phyloP scores from a whole-genome alignment of 2,888 invertebrate species.

The Drosophila subsilvestris region DNA sequence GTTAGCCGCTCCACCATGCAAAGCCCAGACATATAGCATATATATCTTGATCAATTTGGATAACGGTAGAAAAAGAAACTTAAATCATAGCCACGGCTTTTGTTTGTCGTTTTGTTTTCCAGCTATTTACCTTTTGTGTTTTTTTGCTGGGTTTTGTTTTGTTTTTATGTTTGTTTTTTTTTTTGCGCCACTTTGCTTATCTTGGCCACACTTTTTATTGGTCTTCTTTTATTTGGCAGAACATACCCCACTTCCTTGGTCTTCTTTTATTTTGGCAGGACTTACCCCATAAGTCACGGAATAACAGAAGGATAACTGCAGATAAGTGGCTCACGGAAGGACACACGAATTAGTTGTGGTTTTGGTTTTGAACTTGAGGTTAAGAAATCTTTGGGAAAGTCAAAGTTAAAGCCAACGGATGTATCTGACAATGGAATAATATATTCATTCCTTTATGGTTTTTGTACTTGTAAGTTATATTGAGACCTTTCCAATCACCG shows the following conservation, averaged over 20 bases:
- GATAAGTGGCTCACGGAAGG: slow-evolving; percentile 44
- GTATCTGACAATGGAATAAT: too few species aligned
- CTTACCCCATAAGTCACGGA: slow-evolving; percentile 66
- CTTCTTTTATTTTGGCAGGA: slow-evolving; percentile 71
- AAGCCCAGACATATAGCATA: slow-evolving; percentile 19
- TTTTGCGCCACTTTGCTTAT: slow-evolving; percentile 67
- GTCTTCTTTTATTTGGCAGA: slow-evolving; percentile 69
- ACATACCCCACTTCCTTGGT: slow-evolving; percentile 52
- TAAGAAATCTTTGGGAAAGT: slow-evolving; percentile 3
- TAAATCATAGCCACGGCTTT: slow-evolving; percentile 59
- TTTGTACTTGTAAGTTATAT: too few species aligned
- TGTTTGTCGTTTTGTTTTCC: slow-evolving; percentile 30
- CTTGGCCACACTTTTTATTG: slow-evolving; percentile 74
- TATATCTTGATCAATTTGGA: slow-evolving; percentile 49
- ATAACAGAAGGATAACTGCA: slow-evolving; percentile 19
- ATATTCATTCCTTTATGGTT: too few species aligned
- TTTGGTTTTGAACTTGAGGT: not conserved
- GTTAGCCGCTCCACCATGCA: slow-evolving; percentile 10
- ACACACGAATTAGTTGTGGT: slow-evolving; percentile 46
- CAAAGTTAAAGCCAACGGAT: not conserved
- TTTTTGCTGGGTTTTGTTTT: slow-evolving; percentile 22
- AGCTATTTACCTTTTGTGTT: slow-evolving; percentile 12
- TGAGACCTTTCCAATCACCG: not conserved
- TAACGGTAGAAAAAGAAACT: slow-evolving; percentile 15
- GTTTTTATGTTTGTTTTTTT: too few species aligned